phyloP scores from a whole-genome alignment of 1,140 invertebrate species.

The Globodera rostochiensis region DNA sequence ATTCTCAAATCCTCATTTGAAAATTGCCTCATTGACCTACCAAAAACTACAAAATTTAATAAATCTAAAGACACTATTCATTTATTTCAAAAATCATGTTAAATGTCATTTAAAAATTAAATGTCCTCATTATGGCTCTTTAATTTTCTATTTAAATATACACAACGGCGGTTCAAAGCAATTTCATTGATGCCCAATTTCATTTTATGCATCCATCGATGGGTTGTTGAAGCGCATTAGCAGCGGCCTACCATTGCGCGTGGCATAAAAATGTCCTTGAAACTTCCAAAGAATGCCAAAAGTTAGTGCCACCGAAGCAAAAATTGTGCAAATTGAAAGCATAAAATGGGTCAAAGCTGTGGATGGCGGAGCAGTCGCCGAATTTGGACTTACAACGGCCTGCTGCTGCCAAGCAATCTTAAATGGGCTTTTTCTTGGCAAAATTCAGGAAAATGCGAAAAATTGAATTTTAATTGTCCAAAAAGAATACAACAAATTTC shows the following conservation, averaged over 20 bases:
- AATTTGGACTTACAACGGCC: neutral
- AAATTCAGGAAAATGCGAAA: neutral
- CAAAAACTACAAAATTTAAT: too few species aligned
- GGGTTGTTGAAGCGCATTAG: neutral
- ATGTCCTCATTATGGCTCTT: too few species aligned
- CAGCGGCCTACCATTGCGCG: neutral
- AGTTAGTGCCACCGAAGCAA: neutral
- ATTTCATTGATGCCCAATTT: too few species aligned
- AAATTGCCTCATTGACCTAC: too few species aligned
- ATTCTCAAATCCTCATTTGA: too few species aligned
- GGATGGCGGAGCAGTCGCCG: neutral
- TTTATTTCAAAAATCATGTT: too few species aligned
- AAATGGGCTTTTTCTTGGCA: neutral
- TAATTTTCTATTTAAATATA: too few species aligned
- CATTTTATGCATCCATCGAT: neutral
- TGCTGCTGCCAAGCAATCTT: neutral
- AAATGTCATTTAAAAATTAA: too few species aligned
- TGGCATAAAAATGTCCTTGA: neutral
- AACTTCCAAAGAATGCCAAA: neutral
- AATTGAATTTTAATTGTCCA: neutral
- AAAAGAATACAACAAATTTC: neutral
- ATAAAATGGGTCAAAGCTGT: neutral
- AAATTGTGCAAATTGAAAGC: neutral
- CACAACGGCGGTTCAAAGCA: too few species aligned
- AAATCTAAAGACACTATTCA: too few species aligned